Evolutionary conservation across 2,888 invertebrate species (phyloP), one percentile per base, ranked within the genome.

Genomic region (Eledona agricola): DNA sequence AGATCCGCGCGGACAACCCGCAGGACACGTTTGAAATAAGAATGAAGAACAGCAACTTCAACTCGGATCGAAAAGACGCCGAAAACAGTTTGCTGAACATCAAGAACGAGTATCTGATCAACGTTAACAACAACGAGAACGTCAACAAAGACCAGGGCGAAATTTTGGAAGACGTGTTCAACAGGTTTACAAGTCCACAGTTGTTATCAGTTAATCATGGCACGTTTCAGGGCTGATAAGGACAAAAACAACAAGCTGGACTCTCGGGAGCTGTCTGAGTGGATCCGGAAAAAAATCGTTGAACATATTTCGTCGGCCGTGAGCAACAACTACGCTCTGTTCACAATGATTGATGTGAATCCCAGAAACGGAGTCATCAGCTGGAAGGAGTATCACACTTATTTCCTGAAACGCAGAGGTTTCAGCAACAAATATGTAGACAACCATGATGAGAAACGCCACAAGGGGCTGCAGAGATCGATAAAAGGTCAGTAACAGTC

Each of bases 311-410:
- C 83, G 15, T 78, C 81, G 46, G 87, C 88, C 0, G 80, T 87
- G 59, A 78, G 81, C 66, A 83, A 83, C 63, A 88, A 88, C 74
- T 83, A 84, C 40, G 81, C 82, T 0, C 74, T 86, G 9, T 89
- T 88, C 65, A 81, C 82, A 10, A 75, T 80, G 22, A 85, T 88
- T 26, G 88, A 89, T 64, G 80, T 79, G 29, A 79, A 82, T 67
- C 87, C 87, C 0, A 78, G 81, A 54, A 86, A 89, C 67, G 85
- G 84, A 5, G 80, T 84, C 32, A 81, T 92, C 22, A 85, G 86
- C 1, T 92, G 91, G 91, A 85, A 87, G 51, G 91, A 92, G 70
- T 92, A 90, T 67, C 88, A 89, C 70, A 78, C 82, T 0, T 86
- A 85, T 71, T 91, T 90, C 70, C 72, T 90, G 34, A 79, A 85